Evolutionary conservation across 2,888 invertebrate species (phyloP).

Genomic region (Hirtodrosophila trivittata): DNA sequence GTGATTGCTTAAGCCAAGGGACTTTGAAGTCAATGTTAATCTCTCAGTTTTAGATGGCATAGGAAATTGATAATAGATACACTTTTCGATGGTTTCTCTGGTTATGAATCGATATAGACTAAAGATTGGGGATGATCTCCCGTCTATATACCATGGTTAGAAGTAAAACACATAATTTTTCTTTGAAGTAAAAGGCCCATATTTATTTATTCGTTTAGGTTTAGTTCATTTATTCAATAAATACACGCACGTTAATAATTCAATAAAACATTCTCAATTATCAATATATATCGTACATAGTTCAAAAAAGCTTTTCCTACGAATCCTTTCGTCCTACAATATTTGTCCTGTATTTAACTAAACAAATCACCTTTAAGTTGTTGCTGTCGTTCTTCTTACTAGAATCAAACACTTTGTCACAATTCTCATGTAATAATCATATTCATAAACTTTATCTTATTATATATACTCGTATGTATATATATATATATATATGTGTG

Average conservation of each 20-base stretch:
- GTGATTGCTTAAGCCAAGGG: too few relatives aligned
- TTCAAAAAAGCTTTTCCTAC: conserved; percentile 60
- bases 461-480: too few relatives aligned
- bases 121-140: too few relatives aligned
- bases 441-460: conserved; percentile 28
- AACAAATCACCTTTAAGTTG: conserved; percentile 63
- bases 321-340: conserved; percentile 7
- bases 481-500: too few relatives aligned
- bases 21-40: too few relatives aligned
- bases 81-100: too few relatives aligned
- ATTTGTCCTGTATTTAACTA: conserved; percentile 30
- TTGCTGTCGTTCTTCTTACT: conserved; percentile 6
- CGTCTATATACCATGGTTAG: neutral
- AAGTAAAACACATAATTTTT: conserved; percentile 20
- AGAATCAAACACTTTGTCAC: too few relatives aligned
- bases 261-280: conserved; percentile 65
- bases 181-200: conserved; percentile 77
- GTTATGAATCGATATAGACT: too few relatives aligned
- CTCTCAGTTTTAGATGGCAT: too few relatives aligned
- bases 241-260: conserved; percentile 75
- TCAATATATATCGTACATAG: conserved; percentile 67
- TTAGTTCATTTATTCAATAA: conserved; percentile 67
- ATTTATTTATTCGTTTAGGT: conserved; percentile 64
- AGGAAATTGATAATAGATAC: too few relatives aligned
- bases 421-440: neutral